Percentiles rank a stretch among this genome's conserved stretches.
Conservation (phyloP, 2,113 vertebrate genomes). For the Merops nubicus region DNA sequence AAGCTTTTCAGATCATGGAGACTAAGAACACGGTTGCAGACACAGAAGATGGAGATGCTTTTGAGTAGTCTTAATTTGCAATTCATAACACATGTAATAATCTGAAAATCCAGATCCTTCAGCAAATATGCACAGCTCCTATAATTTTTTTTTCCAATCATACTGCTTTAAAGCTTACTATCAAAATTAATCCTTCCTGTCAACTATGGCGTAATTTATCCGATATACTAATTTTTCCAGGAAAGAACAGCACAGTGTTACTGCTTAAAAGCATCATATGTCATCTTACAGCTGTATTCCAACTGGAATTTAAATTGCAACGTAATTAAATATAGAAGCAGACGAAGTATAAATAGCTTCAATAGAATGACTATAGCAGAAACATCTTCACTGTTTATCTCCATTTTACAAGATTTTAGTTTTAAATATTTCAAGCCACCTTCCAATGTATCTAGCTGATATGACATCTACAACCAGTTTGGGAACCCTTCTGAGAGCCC, state of each 20-base stretch:
- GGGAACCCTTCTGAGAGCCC: background rate
- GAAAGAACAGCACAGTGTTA: background rate
- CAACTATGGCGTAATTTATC: background rate
- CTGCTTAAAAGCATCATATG: background rate
- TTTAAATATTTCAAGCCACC: background rate
- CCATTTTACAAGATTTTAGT: background rate
- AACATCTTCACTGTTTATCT: background rate
- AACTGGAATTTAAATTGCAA: background rate
- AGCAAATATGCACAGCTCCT: background rate
- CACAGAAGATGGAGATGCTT: background rate
- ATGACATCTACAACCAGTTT: background rate
- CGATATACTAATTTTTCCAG: background rate
- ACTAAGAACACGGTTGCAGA: background rate
- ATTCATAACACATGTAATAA: background rate
- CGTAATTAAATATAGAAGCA: conserved; percentile 34
- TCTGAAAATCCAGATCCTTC: background rate
- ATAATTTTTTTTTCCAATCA: background rate
- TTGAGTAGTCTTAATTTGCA: background rate
- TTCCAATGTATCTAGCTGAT: background rate
- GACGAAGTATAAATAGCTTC: conserved; percentile 27
- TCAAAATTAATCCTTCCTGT: conserved; percentile 23
- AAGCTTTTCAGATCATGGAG: background rate
- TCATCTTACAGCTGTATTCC: conserved; percentile 7
- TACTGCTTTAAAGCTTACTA: background rate
- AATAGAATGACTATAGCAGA: background rate